These are phyloP conservation scores for Machimus atricapillus DNA, from an alignment of 2,888 invertebrate species.

Conservation along the genomic window DNA sequence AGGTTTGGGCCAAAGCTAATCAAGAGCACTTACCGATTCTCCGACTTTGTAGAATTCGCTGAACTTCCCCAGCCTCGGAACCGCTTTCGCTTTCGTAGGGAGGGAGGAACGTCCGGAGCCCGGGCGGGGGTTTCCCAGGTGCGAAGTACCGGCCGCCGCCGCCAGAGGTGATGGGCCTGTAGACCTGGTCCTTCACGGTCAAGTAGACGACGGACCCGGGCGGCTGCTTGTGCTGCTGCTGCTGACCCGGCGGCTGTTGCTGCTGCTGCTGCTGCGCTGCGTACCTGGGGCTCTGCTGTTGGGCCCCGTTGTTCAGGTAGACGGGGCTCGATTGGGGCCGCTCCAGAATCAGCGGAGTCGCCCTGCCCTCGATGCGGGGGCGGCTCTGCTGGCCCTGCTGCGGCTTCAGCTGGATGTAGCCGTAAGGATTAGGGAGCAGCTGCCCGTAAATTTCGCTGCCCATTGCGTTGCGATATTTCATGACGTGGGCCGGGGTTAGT, in stretches of 20 bases:
- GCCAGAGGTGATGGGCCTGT: slow-evolving; percentile 39
- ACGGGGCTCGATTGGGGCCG: slow-evolving; percentile 57
- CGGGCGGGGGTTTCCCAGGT: background rate
- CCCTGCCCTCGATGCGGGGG: slow-evolving; percentile 52
- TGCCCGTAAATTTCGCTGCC: slow-evolving; percentile 49
- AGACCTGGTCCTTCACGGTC: slow-evolving; percentile 42
- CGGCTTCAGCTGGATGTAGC: slow-evolving; percentile 51
- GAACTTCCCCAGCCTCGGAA: slow-evolving; percentile 76
- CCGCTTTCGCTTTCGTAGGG: slow-evolving; percentile 73
- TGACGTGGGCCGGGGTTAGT: slow-evolving; percentile 55
- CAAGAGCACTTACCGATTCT: slow-evolving; percentile 23
- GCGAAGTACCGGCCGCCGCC: background rate
- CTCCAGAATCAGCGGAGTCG: slow-evolving; percentile 53
- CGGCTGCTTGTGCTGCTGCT: slow-evolving; percentile 1
- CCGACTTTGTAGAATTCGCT: slow-evolving; percentile 65
- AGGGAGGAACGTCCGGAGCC: slow-evolving; percentile 44
- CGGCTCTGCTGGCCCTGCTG: slow-evolving; percentile 44
- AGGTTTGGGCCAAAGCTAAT: background rate
- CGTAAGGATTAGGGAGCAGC: slow-evolving; percentile 51
- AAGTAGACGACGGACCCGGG: slow-evolving; percentile 23
- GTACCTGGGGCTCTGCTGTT: slow-evolving; percentile 51
- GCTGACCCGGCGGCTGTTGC: background rate
- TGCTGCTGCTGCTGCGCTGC: background rate
- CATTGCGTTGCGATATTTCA: slow-evolving; percentile 50
- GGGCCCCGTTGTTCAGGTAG: slow-evolving; percentile 56